Conservation (phyloP, 2,888 invertebrate genomes). For the Pyrocoelia pectoralis region DNA sequence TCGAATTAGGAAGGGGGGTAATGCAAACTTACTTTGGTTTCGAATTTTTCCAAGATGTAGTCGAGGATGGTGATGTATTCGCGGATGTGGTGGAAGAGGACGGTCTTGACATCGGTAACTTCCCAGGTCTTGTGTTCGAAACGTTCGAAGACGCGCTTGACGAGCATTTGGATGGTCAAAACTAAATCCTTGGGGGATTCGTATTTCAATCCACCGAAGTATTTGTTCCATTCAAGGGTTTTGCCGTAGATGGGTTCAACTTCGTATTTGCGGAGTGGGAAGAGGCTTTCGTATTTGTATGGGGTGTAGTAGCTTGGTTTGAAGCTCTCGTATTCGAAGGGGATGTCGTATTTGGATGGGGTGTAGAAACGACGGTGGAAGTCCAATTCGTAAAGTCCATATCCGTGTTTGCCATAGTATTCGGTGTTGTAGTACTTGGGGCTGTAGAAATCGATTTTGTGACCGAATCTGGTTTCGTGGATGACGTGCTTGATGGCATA, state of each 20-base stretch:
- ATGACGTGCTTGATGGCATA: constrained; percentile 2
- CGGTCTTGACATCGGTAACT: neutral
- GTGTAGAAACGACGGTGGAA: constrained; percentile 6
- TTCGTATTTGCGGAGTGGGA: neutral
- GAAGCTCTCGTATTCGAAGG: neutral
- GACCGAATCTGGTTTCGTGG: constrained; percentile 4
- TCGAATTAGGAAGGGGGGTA: neutral
- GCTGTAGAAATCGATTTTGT: constrained; percentile 6
- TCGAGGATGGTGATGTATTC: constrained; percentile 3
- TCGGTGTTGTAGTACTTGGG: constrained; percentile 10
- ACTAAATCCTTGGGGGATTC: neutral
- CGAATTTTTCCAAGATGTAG: constrained; percentile 9
- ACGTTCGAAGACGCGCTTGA: constrained; percentile 1
- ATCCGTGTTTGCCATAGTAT: constrained; percentile 6
- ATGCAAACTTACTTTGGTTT: neutral
- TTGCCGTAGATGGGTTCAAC: neutral
- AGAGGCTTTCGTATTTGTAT: constrained; percentile 6
- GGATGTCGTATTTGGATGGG: neutral
- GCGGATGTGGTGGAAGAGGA: neutral
- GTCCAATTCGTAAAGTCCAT: constrained; percentile 1
- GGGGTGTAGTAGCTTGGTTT: neutral
- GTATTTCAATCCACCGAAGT: neutral
- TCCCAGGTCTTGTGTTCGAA: constrained; percentile 1
- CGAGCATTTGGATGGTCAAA: neutral
- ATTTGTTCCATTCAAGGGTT: neutral